These are phyloP conservation scores for Andrena marginata DNA, from an alignment of 2,888 invertebrate species.

Conservation along the genomic window DNA sequence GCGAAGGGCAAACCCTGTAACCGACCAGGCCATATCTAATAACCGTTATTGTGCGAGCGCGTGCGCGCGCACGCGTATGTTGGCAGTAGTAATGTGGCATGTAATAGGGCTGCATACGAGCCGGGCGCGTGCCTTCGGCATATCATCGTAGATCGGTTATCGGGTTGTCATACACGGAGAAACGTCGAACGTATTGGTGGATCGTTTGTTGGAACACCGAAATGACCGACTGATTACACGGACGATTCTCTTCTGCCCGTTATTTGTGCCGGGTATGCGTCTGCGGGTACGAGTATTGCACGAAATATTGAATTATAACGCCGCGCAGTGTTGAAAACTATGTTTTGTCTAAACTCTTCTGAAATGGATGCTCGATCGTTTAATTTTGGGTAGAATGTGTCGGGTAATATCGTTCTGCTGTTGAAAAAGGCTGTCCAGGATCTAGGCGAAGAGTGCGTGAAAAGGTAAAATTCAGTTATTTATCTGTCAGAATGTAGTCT, in stretches of 20 bases:
- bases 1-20: conserved; percentile 68
- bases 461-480: too few species aligned
- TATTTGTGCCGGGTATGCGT: not conserved
- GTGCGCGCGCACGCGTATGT: conserved; percentile 70
- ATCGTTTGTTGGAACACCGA: conserved; percentile 31
- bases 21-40: conserved; percentile 75
- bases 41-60: conserved; percentile 80
- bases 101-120: conserved; percentile 73
- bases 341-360: too few species aligned
- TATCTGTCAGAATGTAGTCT: too few species aligned
- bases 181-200: conserved; percentile 41
- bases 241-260: not conserved
- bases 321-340: too few species aligned
- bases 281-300: not conserved
- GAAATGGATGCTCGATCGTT: too few species aligned
- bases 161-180: conserved; percentile 55
- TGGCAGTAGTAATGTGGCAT: conserved; percentile 81
- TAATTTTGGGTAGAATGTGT: too few species aligned
- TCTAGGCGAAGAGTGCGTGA: too few species aligned
- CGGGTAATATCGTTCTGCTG: too few species aligned
- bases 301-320: not conserved
- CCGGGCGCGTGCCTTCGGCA: conserved; percentile 59
- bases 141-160: conserved; percentile 56
- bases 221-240: conserved; percentile 21
- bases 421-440: too few species aligned